Base-by-base conservation (phyloP, 1,140 invertebrate species). In the Penaeus indicus region DNA sequence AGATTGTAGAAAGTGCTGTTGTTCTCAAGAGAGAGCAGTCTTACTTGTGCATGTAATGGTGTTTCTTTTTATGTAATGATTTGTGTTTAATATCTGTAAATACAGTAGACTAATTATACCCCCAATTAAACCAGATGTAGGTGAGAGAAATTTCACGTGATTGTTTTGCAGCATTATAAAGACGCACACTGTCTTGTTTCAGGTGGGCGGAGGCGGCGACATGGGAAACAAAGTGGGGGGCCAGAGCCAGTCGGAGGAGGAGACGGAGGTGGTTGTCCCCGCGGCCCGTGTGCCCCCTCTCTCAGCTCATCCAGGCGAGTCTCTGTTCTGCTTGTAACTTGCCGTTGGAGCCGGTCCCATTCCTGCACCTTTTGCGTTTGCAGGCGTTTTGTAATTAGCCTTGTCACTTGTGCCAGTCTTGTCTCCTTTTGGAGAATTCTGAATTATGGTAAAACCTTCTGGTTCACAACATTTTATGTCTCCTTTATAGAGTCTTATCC, bases 281-380 rank as follows among this genome's bases (percentile, higher is more conserved):
- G 93, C 89, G 95, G 95, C 92, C 64, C 82, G 86, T n/a, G 90
- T 88, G n/a, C 90, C 86, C 19, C 90, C 86, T 32, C 86, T 85
- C 83, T 77, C 89, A 27, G 67, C 72, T 21, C 80, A 78, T 60
- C 89, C 86, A 90, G 86, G 89, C 85, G 79, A 62, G 82, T 81
- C 32, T 54, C n/a, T 38, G 47, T 38, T 63, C 62, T 19, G 22
- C n/a, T 54, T 8, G 7, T 18, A 38, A 13, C 54, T 16, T 16
- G 54, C 54, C 16, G 54, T 54, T 54, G 5, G 10, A 13, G 16
- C 11, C 0, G 54, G 54, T 54, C 16, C 1, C 16, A 11, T 16
- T 54, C 54, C 42, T 38, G 32, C 0, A 38, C 42, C 22, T 21
- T 7, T 78, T 78, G 3, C 25, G 8, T 5, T 21, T 42, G 10